phyloP scores from a whole-genome alignment of 2,888 invertebrate species.

The Drosophila picticornis region DNA sequence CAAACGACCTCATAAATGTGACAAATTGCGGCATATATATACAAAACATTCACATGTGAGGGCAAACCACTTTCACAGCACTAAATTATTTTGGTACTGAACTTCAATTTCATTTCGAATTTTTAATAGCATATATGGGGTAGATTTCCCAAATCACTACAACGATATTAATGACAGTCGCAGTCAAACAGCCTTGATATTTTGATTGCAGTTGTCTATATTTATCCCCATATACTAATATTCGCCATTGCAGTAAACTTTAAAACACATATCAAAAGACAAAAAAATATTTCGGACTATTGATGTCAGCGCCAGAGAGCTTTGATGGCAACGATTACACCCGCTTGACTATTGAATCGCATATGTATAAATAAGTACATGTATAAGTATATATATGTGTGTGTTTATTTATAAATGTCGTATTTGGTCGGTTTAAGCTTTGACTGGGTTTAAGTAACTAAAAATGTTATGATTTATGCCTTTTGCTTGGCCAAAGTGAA shows the following conservation, averaged over 20 bases:
- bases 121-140: slow-evolving; percentile 1
- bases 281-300: slow-evolving; percentile 28
- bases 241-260: slow-evolving; percentile 7
- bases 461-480: slow-evolving; percentile 67
- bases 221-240: background rate
- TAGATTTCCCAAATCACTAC: slow-evolving; percentile 4
- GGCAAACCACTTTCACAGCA: slow-evolving; percentile 17
- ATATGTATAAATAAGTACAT: background rate
- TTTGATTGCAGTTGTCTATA: background rate
- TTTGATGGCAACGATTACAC: slow-evolving; percentile 27
- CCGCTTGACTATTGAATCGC: slow-evolving; percentile 22
- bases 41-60: background rate
- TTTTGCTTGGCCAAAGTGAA: slow-evolving; percentile 64
- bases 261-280: background rate
- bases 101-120: slow-evolving; percentile 17
- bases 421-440: slow-evolving; percentile 39
- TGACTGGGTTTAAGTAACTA: slow-evolving; percentile 45
- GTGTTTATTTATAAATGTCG: slow-evolving; percentile 35
- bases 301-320: slow-evolving; percentile 22
- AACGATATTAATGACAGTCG: slow-evolving; percentile 11
- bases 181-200: slow-evolving; percentile 10
- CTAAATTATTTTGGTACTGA: slow-evolving; percentile 21
- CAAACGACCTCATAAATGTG: slow-evolving; percentile 62
- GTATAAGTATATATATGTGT: background rate
- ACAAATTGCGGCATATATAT: slow-evolving; percentile 53